phyloP scores from a whole-genome alignment of 2,888 invertebrate species.

The Nephrotoma appendiculata region DNA sequence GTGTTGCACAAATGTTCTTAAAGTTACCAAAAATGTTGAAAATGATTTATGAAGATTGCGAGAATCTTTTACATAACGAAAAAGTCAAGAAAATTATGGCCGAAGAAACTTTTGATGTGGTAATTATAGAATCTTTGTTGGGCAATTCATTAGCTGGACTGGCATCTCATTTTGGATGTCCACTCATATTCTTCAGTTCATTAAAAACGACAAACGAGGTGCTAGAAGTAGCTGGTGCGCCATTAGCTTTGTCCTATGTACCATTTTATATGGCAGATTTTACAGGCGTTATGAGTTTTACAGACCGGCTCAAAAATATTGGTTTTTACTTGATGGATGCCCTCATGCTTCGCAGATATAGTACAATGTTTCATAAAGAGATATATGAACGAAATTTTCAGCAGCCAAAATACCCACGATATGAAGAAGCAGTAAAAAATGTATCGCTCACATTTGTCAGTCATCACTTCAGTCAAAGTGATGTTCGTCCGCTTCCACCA shows the following conservation, averaged over 20 bases:
- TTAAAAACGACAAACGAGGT: background rate
- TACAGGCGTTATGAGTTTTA: background rate
- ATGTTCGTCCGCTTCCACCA: background rate
- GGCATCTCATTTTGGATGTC: background rate
- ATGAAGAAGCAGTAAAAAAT: background rate
- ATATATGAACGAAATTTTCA: background rate
- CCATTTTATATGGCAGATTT: background rate
- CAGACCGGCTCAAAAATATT: background rate
- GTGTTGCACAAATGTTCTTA: background rate
- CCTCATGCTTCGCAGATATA: background rate
- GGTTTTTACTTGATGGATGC: background rate
- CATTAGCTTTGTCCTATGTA: background rate
- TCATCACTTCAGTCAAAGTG: background rate
- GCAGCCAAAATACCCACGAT: background rate
- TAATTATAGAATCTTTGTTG: background rate
- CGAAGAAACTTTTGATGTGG: background rate
- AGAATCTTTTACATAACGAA: background rate
- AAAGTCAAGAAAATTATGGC: background rate
- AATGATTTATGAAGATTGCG: background rate
- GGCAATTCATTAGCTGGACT: background rate
- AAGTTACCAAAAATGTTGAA: background rate
- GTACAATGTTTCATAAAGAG: background rate
- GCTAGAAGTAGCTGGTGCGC: background rate
- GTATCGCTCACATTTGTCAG: background rate
- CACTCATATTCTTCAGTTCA: background rate